Evolutionary conservation across 2,113 vertebrate genomes (phyloP), one percentile per base, ranked within the genome.

Genomic region (Entosphenus tridentatus): DNA sequence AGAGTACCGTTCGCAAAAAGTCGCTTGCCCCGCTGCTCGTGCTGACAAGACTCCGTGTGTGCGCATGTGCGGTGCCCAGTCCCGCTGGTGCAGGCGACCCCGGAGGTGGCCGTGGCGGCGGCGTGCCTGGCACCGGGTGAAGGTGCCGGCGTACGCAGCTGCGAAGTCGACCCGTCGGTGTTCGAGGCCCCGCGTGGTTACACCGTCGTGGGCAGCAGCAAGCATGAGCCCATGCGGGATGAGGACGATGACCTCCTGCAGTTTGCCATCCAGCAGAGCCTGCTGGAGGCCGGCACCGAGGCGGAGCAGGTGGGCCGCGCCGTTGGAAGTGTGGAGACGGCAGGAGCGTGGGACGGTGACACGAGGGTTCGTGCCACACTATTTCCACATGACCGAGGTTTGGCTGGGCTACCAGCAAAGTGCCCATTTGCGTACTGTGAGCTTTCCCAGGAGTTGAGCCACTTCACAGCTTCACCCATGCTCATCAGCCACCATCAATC

Each of bases 251-350:
- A 85, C 67, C 78, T 97, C 71, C 79, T 97, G 68, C 91, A 95
- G 81, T 96, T 92, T 0, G 90, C 92, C 75, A 97, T 97, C 73
- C 89, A 97, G 78, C 92, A 97, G 81, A 97, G 92, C 75, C 83
- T 97, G 76, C 81, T 97, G 57, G 91, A 97, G 72, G 87, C 89
- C 0, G 90, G 92, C 72, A 89, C 87, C 0, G 92, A 97, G 73
- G 91, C 86, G 0, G 92, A 97, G 73, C 92, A 97, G 92, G 92
- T 95, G 69, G 54, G 77, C 68, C 10, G 11, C 21, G 18, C 2
- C 2, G 16, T 8, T 68, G 55, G 12, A 68, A 68, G 57, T 55
- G 56, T 11, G 10, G 55, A 10, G 55, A 17, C 11, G 67, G 55
- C 67, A 12, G 67, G 55, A 68, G 54, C 54, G 56, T n/a, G 68